Percentiles rank a stretch among this genome's conserved stretches.
Evolutionary conservation across 2,797 vertebrate genomes (phyloP).

Genomic region (Galago senegalensis): DNA sequence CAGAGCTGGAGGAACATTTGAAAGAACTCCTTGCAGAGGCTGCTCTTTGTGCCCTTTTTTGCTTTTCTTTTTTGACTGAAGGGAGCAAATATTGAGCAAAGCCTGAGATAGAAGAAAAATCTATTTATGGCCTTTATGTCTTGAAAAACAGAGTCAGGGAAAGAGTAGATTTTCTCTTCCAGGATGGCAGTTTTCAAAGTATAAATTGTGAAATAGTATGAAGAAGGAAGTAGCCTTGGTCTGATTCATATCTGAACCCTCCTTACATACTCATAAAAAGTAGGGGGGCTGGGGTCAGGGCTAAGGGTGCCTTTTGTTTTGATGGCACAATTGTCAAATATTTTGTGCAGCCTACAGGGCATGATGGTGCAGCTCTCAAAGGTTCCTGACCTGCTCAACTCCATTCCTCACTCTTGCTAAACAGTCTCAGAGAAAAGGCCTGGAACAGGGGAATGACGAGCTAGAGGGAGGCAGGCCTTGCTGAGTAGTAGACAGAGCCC

Average conservation of each 20-base stretch:
- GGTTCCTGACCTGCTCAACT: not conserved
- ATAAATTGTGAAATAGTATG: conserved; percentile 53
- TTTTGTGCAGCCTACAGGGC: not conserved
- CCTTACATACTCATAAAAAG: conserved; percentile 38
- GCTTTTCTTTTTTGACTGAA: conserved; percentile 48
- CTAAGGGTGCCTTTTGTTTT: not conserved
- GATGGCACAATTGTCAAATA: not conserved
- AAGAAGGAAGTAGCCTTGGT: conserved; percentile 53
- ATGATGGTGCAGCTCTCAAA: not conserved
- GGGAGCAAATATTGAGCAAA: conserved; percentile 24
- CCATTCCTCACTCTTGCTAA: not conserved
- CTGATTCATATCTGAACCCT: conserved; percentile 37
- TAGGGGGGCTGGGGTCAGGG: not conserved
- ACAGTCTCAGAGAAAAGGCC: not conserved
- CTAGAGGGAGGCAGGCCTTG: not conserved
- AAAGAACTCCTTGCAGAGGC: not conserved
- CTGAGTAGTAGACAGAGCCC: not conserved
- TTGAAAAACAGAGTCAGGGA: conserved; percentile 36
- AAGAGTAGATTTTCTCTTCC: conserved; percentile 37
- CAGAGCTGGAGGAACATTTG: not conserved
- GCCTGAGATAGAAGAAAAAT: conserved; percentile 5
- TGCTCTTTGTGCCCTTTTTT: not conserved
- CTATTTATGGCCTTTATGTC: conserved; percentile 8
- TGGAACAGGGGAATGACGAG: not conserved
- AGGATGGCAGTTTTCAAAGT: conserved; percentile 47